Base-by-base conservation (phyloP, 2,113 vertebrate genomes). In the Isichthys henryi region DNA sequence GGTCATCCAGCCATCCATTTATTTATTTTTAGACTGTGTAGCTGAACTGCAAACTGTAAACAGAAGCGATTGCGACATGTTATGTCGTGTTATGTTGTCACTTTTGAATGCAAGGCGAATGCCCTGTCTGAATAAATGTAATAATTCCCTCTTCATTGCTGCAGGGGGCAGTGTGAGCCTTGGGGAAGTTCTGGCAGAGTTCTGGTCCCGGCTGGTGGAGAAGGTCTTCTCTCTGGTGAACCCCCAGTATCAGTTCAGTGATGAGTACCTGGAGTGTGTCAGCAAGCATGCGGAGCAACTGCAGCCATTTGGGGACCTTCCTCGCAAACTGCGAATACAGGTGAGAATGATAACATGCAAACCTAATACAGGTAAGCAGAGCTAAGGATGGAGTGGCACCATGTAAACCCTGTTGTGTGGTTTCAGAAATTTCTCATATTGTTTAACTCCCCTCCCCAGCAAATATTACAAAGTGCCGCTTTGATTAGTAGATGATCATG, bases 211-310 rank as follows among this genome's bases (percentile, higher is more conserved):
- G 48, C 94, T 98, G 77, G 95, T 97, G 91, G 97, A 98, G 94
- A 95, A 95, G 43, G 95, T 96, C 84, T 97, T 98, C 90, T 96
- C 96, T 43, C 94, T 98, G 92, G 95, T 98, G 50, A 97, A 97
- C 92, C 97, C 97, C 13, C 97, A 97, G 91, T 97, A 97, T 91
- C 95, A 95, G 93, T 97, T 97, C 90, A 95, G 94, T 62, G 95
- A 96, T 27, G 97, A 97, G 82, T 97, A 97, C 93, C 94, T 98
- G 94, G 96, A 97, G 92, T 98, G 97, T 91, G 96, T 98, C 90
- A 96, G 95, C 39, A 97, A 96, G 90, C 96, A 95, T 46, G 95
- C 94, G 0, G 96, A 96, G 48, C 95, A 96, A 89, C 95, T 98
- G 88, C 96, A 95, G 90, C 97, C 97, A 0, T 97, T 98, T 17